Conservation (phyloP, 2,888 invertebrate species). For the Nezara viridula region DNA sequence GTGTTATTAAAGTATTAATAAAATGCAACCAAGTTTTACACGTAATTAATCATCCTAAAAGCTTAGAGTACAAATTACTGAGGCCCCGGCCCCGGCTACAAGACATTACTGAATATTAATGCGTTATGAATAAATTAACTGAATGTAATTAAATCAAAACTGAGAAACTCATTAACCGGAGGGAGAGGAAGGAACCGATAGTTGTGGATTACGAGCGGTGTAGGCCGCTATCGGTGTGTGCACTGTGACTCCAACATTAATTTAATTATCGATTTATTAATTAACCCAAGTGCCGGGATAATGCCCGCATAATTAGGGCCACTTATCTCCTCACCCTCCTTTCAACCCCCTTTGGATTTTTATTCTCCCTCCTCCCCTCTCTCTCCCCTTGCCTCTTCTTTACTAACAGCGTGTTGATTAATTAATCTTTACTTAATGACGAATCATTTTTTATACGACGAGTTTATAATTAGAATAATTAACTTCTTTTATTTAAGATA, state of each 20-base stretch:
- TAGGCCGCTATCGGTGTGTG: neutral
- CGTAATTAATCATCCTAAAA: neutral
- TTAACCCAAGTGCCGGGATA: slow-evolving; percentile 30
- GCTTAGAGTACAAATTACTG: neutral
- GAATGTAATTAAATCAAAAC: slow-evolving; percentile 28
- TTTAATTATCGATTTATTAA: slow-evolving; percentile 48
- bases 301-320: slow-evolving; percentile 42
- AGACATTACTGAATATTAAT: slow-evolving; percentile 39
- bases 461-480: slow-evolving; percentile 39
- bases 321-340: slow-evolving; percentile 37
- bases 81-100: neutral
- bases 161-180: slow-evolving; percentile 36
- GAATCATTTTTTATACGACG: slow-evolving; percentile 14
- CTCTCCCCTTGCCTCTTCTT: neutral
- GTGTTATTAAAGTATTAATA: neutral
- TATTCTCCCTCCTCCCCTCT: neutral
- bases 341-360: neutral
- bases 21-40: neutral
- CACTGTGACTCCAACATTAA: slow-evolving; percentile 1
- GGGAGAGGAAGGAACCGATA: neutral
- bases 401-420: slow-evolving; percentile 14
- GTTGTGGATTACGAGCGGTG: slow-evolving; percentile 8
- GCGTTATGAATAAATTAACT: slow-evolving; percentile 41
- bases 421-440: slow-evolving; percentile 29
- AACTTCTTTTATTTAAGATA: neutral